Evolutionary conservation across 2,113 vertebrate species (phyloP).

Genomic region (Bostrychus sinensis): DNA sequence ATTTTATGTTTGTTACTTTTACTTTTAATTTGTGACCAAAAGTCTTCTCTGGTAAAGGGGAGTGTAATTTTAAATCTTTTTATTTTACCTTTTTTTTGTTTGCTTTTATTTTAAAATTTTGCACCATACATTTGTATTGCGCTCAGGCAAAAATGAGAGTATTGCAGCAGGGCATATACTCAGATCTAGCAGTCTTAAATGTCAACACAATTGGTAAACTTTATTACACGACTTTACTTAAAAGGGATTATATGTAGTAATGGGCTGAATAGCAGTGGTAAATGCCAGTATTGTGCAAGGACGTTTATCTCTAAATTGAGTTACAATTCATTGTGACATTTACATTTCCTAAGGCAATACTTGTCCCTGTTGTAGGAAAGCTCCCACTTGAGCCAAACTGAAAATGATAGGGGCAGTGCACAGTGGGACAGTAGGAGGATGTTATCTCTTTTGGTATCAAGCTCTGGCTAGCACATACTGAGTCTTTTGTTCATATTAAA

Average conservation of each 20-base stretch:
- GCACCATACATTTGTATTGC: conserved; percentile 43
- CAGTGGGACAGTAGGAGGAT: background rate
- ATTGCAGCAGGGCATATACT: conserved; percentile 65
- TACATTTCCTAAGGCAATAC: background rate
- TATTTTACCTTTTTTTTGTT: background rate
- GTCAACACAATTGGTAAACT: conserved; percentile 21
- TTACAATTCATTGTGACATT: background rate
- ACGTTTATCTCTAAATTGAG: background rate
- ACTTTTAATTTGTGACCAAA: conserved; percentile 71
- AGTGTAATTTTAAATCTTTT: conserved; percentile 26
- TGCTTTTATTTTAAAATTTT: conserved; percentile 42
- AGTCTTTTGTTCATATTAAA: too few relatives aligned
- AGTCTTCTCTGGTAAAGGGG: conserved; percentile 44
- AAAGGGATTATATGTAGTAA: conserved; percentile 9
- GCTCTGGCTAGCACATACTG: too few relatives aligned
- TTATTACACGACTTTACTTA: conserved; percentile 12
- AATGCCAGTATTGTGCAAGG: background rate
- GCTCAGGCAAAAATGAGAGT: conserved; percentile 61
- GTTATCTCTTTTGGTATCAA: too few relatives aligned
- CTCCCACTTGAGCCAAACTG: background rate
- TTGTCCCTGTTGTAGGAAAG: background rate
- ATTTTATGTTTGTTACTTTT: conserved; percentile 16
- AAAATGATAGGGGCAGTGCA: background rate
- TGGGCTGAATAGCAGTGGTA: background rate
- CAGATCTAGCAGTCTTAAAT: conserved; percentile 48